Evolutionary conservation across 2,797 vertebrate species (phyloP), one percentile per base, ranked within the genome.

Genomic region (Galago senegalensis): DNA sequence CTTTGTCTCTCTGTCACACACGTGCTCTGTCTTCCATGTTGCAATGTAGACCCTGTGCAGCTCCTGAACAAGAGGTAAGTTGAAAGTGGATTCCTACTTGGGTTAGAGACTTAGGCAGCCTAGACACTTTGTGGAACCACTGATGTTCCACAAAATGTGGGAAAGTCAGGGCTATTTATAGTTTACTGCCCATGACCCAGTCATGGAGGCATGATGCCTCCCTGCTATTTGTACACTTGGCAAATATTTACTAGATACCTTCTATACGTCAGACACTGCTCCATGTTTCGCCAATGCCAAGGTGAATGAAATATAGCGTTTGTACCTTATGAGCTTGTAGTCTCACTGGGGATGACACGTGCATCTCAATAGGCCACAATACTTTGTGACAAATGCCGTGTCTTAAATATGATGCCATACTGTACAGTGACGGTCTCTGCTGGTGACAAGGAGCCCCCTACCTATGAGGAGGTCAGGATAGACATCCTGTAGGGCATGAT

Each of bases 21-120:
- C n/a, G 31, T 10, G 1, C 27, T 67, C 37, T 61, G 49, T 34
- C 67, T 80, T 34, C n/a, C 13, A 4, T 3, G 4, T 16, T 46
- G 18, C 21, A 46, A 53, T 58, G 29, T 2, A 3, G 58, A 75
- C 77, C 17, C 58, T 85, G 61, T 31, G 87, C 63, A 46, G 14
- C 10, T 43, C 14, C n/a, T 81, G 60, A 86, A 21, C 31, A 92
- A 27, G 3, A 84, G 46, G 53, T 63, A 65, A 27, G 2, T 67
- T 84, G 79, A 69, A 95, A 84, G 34, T 12, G 9, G 46, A 89
- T 75, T 93, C 27, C 34, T 3, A 40, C 25, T 96, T 89, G 6
- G 2, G n/a, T 3, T n/a, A 81, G 43, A 91, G 31, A 60, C 84
- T 49, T 72, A 49, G 77, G 49, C 60, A 92, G 49, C 10, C 21